Evolutionary conservation across 2,797 vertebrate genomes (phyloP), one percentile per base, ranked within the genome.

Genomic region (Macrochelys suwanniensis): DNA sequence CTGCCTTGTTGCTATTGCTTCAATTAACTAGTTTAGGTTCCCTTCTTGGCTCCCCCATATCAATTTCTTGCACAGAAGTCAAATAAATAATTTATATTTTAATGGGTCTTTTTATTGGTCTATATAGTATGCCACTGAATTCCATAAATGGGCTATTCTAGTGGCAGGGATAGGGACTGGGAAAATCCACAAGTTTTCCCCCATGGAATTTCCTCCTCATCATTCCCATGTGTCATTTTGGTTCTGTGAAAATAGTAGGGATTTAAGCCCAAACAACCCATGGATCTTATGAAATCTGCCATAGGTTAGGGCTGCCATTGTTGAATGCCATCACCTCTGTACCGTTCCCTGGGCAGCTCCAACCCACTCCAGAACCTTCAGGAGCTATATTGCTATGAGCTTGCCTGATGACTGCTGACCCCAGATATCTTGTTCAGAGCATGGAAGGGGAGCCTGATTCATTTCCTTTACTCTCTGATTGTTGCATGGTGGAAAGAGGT

Each of bases 1-100:
- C 95, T 95, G 42, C 78, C 94, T 49, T 94, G 92, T 93, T 96
- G 95, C 84, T 86, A 76, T 89, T 10, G 88, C 95, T 96, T 97
- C 89, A 89, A 47, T 65, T 85, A 82, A 95, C 95, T 88, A 95
- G 90, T 95, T 97, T 96, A 96, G 76, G 93, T 80, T 15, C 51
- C 68, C 56, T 95, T 92, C 94, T 71, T 91, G 49, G 89, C 82
- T 95, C 84, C 76, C 78, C 94, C 97, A 95, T 37, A 10, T 68
- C 65, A 68, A 37, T 68, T 68, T 37, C 65, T 68, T 37, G 65
- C 17, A 68, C 7, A 37, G n/a, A 68, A 68, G 61, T 65, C 17
- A 33, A 65, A 65, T 65, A 65, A 33, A 21, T 37, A 37, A 68
- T 68, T 68, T 37, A n/a, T 68, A 68, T 37, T 68, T 68, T 68